phyloP scores from a whole-genome alignment of 2,113 vertebrate genomes.

The Gymnarchus niloticus region DNA sequence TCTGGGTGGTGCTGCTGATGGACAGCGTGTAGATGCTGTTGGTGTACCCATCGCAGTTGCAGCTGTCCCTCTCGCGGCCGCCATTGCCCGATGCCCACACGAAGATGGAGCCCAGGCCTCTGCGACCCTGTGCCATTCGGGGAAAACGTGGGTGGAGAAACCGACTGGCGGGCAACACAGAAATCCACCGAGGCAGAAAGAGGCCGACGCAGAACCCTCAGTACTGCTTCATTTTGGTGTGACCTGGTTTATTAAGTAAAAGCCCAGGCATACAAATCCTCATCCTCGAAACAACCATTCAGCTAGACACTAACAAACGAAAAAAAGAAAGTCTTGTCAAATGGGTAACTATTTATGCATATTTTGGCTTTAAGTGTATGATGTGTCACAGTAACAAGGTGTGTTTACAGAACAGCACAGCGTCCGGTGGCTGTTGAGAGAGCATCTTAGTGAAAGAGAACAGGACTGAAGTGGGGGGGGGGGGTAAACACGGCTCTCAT shows the following conservation, averaged over 20 bases:
- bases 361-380: not conserved
- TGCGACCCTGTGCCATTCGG: conserved; percentile 78
- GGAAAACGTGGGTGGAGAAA: not conserved
- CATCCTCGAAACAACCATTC: not conserved
- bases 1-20: conserved; percentile 95
- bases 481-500: not conserved
- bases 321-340: not conserved
- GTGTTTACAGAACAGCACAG: not conserved
- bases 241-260: not conserved
- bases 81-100: conserved; percentile 98
- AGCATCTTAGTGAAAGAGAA: not conserved
- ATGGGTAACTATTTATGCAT: not conserved
- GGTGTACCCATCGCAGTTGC: conserved; percentile 98
- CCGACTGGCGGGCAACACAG: too few species aligned
- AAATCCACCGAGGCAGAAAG: not conserved
- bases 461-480: not conserved
- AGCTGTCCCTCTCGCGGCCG: conserved; percentile 91
- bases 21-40: conserved; percentile 98
- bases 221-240: not conserved
- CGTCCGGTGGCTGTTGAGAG: not conserved
- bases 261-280: not conserved
- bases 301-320: not conserved
- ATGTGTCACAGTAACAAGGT: not conserved
- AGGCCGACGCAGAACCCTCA: not conserved
- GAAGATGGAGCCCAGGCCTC: conserved; percentile 89